These are phyloP conservation scores for Zeus faber DNA, from an alignment of 2,113 vertebrate genomes.

Conservation along the genomic window DNA sequence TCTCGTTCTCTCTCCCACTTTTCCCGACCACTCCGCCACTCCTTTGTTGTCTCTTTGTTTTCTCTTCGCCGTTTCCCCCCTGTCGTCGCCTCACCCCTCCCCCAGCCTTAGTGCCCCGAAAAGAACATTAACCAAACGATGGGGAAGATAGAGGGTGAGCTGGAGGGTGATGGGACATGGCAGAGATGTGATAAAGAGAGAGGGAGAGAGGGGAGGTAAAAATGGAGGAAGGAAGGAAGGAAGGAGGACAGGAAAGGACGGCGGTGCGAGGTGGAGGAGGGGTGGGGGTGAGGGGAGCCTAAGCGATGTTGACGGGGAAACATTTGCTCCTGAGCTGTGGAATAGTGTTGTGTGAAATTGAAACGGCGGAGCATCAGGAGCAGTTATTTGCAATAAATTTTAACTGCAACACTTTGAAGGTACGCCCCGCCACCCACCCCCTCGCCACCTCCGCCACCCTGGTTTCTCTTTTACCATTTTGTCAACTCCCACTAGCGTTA, in stretches of 20 bases:
- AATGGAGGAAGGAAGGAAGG: conserved; percentile 10
- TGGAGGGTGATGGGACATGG: not conserved
- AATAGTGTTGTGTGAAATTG: conserved; percentile 78
- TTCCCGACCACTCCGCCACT: conserved; percentile 10
- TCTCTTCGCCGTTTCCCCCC: conserved; percentile 16
- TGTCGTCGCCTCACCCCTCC: conserved; percentile 21
- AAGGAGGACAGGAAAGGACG: conserved; percentile 10
- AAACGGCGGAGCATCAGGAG: conserved; percentile 72
- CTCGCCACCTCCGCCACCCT: not conserved
- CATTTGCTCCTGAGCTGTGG: conserved; percentile 73
- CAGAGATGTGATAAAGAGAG: not conserved
- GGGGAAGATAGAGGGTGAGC: not conserved
- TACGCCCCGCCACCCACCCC: not conserved
- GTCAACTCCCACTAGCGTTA: conserved; percentile 7
- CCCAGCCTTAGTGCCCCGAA: conserved; percentile 31
- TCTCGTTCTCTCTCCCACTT: not conserved
- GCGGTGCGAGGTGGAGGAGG: conserved; percentile 48
- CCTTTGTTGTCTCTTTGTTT: not conserved
- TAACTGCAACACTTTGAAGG: conserved; percentile 55
- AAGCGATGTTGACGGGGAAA: conserved; percentile 74
- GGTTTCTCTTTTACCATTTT: not conserved
- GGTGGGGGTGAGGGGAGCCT: conserved; percentile 27
- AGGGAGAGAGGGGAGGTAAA: conserved; percentile 23
- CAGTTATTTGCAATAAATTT: conserved; percentile 77
- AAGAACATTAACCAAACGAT: conserved; percentile 24